phyloP scores from a whole-genome alignment of 2,888 invertebrate species.

The Pilophorus perplexus region DNA sequence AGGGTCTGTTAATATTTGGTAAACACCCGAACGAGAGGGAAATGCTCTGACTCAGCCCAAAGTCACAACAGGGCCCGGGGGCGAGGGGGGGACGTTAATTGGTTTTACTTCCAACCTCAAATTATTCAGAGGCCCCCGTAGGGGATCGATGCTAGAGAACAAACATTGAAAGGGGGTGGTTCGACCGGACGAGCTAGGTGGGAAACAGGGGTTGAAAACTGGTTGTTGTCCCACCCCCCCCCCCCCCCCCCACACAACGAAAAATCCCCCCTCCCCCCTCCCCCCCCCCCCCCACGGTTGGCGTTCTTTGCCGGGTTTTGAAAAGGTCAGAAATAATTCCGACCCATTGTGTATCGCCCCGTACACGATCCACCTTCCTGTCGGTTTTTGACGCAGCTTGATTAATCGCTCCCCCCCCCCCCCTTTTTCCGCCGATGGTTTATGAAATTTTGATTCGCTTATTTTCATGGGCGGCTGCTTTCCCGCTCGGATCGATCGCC shows the following conservation, averaged over 20 bases:
- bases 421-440: conserved; percentile 2
- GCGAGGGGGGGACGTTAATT: neutral
- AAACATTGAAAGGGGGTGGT: neutral
- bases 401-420: conserved; percentile 27
- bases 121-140: conserved; percentile 18
- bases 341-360: conserved; percentile 10
- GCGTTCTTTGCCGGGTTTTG: no score
- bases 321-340: conserved; percentile 24
- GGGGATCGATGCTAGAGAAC: conserved; percentile 20
- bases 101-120: conserved; percentile 31
- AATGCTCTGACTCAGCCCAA: neutral
- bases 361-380: conserved; percentile 9
- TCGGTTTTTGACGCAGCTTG: conserved; percentile 5
- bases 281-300: neutral
- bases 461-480: conserved; percentile 8
- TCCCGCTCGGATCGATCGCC: neutral
- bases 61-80: no score
- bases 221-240: neutral
- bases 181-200: neutral
- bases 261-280: neutral
- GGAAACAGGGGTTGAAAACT: conserved; percentile 5
- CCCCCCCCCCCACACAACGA: neutral
- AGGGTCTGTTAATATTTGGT: conserved; percentile 23
- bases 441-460: conserved; percentile 24
- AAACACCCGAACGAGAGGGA: conserved; percentile 9